Evolutionary conservation across 2,888 invertebrate species (phyloP).

Genomic region (Notocelia uddmanniana): DNA sequence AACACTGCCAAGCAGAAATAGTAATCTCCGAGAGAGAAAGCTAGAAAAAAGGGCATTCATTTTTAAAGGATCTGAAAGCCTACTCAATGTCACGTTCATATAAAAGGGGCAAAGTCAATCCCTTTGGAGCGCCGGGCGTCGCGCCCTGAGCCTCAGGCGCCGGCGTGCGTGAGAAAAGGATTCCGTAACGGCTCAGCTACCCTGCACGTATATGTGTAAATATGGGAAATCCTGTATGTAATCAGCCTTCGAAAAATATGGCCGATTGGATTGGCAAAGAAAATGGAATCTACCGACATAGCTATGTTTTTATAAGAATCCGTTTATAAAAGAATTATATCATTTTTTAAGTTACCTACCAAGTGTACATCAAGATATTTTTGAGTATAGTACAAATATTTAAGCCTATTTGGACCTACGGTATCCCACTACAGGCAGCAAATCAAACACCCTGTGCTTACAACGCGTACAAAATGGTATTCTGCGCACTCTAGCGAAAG

Average conservation of each 20-base stretch:
- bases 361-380: too few species aligned
- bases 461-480: too few species aligned
- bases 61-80: slow-evolving; percentile 36
- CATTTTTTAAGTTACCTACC: too few species aligned
- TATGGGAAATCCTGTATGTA: slow-evolving; percentile 9
- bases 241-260: not conserved
- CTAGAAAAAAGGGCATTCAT: slow-evolving; percentile 31
- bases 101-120: slow-evolving; percentile 42
- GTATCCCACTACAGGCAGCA: too few species aligned
- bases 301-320: not conserved
- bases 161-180: slow-evolving; percentile 28
- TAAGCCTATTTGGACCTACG: too few species aligned
- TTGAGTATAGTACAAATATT: too few species aligned
- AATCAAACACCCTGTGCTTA: too few species aligned
- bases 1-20: slow-evolving; percentile 1
- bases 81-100: slow-evolving; percentile 42
- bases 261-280: not conserved
- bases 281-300: not conserved
- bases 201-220: slow-evolving; percentile 6
- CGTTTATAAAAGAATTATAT: too few species aligned
- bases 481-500: too few species aligned
- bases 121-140: slow-evolving; percentile 31
- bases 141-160: slow-evolving; percentile 32
- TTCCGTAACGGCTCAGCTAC: not conserved
- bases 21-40: slow-evolving; percentile 16